Evolutionary conservation across 2,888 invertebrate species (phyloP).

Genomic region (Neoitamus cyanurus): DNA sequence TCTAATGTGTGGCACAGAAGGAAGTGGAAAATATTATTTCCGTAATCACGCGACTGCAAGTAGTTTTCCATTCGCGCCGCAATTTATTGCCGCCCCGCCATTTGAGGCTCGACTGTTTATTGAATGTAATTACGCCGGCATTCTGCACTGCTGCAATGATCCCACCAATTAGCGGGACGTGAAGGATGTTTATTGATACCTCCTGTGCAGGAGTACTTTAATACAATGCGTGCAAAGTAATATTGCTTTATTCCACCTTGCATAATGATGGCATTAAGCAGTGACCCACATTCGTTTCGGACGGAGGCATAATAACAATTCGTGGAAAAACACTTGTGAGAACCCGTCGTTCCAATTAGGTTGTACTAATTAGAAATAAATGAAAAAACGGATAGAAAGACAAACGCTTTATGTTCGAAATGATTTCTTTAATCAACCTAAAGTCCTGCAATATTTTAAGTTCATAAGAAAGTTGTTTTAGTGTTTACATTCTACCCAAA

Average conservation of each 20-base stretch:
- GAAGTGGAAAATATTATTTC: constrained; percentile 21
- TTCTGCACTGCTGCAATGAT: constrained; percentile 16
- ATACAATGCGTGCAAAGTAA: neutral
- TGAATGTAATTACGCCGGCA: constrained; percentile 9
- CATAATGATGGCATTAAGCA: neutral
- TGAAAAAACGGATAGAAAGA: no score
- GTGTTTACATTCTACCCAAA: no score
- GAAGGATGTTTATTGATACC: constrained; percentile 25
- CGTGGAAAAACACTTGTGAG: neutral
- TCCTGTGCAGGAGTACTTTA: neutral
- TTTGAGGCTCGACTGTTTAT: neutral
- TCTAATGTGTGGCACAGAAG: constrained; percentile 1
- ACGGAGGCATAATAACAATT: neutral
- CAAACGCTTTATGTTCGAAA: no score
- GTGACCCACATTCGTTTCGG: neutral
- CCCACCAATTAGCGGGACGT: neutral
- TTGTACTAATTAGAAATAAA: neutral
- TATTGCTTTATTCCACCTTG: neutral
- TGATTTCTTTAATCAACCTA: no score
- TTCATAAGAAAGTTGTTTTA: no score
- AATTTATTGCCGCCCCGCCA: neutral
- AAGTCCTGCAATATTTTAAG: no score
- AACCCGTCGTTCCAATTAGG: neutral
- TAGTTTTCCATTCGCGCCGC: neutral
- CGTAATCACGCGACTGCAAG: constrained; percentile 21